phyloP scores from a whole-genome alignment of 2,113 vertebrate species.

The Rhinoderma darwinii region DNA sequence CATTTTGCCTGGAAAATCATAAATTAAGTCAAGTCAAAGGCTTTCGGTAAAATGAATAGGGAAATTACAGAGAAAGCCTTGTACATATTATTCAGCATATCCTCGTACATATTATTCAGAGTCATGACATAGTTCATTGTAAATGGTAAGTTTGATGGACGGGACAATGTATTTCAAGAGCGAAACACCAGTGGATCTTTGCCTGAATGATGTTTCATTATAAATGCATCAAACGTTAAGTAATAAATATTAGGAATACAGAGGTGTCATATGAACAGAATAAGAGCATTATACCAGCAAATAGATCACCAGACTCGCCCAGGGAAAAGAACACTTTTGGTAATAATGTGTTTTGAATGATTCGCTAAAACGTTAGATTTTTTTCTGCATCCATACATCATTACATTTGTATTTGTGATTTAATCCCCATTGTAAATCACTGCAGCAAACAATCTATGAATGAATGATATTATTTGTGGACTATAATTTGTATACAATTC shows the following conservation, averaged over 20 bases:
- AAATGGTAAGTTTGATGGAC: conserved; percentile 37
- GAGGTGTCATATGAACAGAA: conserved; percentile 10
- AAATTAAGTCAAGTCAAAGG: neutral
- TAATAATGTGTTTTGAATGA: conserved; percentile 27
- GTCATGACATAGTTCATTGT: conserved; percentile 53
- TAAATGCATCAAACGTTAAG: conserved; percentile 13
- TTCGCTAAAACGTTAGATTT: neutral
- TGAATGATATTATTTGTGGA: neutral
- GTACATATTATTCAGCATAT: conserved; percentile 44
- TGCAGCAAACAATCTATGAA: neutral
- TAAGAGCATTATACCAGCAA: neutral
- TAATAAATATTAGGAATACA: conserved; percentile 1
- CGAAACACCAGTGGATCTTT: neutral
- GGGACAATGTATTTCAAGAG: neutral
- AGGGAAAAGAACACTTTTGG: neutral
- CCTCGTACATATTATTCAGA: conserved; percentile 51
- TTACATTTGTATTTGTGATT: neutral
- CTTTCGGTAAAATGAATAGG: conserved; percentile 51
- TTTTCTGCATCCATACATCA: neutral
- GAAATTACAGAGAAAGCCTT: conserved; percentile 60
- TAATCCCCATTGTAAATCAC: neutral
- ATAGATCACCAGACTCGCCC: neutral
- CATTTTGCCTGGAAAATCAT: conserved; percentile 55
- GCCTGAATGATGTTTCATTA: conserved; percentile 18
- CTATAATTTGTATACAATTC: neutral